phyloP scores from a whole-genome alignment of 2,113 vertebrate species.

The Periophthalmus modestus region DNA sequence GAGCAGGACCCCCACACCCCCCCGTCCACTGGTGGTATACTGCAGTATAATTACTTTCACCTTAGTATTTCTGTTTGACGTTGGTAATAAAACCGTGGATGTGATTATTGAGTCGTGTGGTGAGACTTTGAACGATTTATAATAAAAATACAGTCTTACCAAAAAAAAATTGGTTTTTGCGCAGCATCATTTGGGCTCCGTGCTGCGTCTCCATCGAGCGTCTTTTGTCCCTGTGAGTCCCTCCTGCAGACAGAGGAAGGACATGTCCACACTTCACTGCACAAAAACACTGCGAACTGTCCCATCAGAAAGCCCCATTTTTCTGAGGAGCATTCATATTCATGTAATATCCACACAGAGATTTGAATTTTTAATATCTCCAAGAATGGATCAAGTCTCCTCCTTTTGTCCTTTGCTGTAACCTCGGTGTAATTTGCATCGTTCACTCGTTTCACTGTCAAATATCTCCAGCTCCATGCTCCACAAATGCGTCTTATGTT shows the following conservation, averaged over 20 bases:
- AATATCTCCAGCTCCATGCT: neutral
- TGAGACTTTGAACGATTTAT: too few relatives aligned
- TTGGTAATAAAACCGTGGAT: too few relatives aligned
- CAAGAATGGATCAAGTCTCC: neutral
- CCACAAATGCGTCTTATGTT: neutral
- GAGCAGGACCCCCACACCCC: too few relatives aligned
- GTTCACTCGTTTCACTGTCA: slow-evolving; percentile 26
- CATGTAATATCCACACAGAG: neutral
- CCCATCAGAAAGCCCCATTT: neutral
- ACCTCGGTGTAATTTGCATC: neutral
- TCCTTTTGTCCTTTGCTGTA: neutral
- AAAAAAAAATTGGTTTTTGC: neutral
- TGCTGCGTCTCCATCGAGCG: neutral
- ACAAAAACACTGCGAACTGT: slow-evolving; percentile 29
- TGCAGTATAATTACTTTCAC: too few relatives aligned
- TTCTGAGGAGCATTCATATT: neutral
- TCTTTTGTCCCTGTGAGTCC: neutral
- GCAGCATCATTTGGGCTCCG: neutral
- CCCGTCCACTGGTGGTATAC: too few relatives aligned
- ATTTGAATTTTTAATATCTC: neutral
- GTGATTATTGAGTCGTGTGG: too few relatives aligned
- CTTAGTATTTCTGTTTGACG: too few relatives aligned
- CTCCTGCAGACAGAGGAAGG: slow-evolving; percentile 14
- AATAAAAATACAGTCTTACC: too few relatives aligned
- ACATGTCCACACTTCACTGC: slow-evolving; percentile 22